Percentiles rank a stretch among this genome's conserved stretches.
phyloP scores from a whole-genome alignment of 2,888 invertebrate genomes.

The Andrena trimmerana region DNA sequence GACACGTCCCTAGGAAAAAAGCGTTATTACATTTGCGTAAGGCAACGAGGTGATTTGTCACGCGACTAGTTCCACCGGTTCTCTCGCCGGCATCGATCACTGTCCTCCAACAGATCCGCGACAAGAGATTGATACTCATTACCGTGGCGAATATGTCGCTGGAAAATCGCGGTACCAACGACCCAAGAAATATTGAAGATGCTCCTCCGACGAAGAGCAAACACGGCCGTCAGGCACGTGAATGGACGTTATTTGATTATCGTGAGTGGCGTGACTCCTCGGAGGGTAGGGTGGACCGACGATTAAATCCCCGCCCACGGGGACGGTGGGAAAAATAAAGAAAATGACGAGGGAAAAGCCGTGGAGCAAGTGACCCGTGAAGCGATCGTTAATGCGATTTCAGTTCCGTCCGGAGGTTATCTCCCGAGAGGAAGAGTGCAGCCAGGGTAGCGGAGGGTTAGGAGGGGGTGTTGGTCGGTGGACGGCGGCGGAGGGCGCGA shows the following conservation, averaged over 20 bases:
- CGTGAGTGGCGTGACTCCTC: constrained; percentile 8
- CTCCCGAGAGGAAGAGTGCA: constrained; percentile 22
- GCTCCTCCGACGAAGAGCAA: not conserved
- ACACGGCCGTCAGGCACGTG: constrained; percentile 8
- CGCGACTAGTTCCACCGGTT: constrained; percentile 22
- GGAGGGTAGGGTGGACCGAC: constrained; percentile 17
- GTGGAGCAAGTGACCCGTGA: constrained; percentile 55
- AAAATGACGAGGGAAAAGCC: constrained; percentile 38
- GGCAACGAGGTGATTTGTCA: constrained; percentile 26
- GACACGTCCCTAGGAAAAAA: not conserved
- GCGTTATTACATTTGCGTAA: constrained; percentile 6
- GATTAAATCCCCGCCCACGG: constrained; percentile 41
- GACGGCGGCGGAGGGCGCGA: constrained; percentile 52
- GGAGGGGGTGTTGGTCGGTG: not conserved
- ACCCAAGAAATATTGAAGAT: not conserved
- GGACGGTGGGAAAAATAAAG: constrained; percentile 40
- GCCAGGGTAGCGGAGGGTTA: constrained; percentile 12
- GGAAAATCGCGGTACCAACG: constrained; percentile 6
- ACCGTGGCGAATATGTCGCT: not conserved
- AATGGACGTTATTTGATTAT: constrained; percentile 39
- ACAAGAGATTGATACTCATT: constrained; percentile 37
- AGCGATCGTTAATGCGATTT: constrained; percentile 72
- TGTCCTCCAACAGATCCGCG: not conserved
- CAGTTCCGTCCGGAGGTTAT: constrained; percentile 53
- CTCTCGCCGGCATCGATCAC: constrained; percentile 2